Percentiles rank a stretch among this genome's conserved stretches.
These are phyloP conservation scores for Episyrphus balteatus DNA, from an alignment of 1,140 invertebrate genomes.

Conservation along the genomic window DNA sequence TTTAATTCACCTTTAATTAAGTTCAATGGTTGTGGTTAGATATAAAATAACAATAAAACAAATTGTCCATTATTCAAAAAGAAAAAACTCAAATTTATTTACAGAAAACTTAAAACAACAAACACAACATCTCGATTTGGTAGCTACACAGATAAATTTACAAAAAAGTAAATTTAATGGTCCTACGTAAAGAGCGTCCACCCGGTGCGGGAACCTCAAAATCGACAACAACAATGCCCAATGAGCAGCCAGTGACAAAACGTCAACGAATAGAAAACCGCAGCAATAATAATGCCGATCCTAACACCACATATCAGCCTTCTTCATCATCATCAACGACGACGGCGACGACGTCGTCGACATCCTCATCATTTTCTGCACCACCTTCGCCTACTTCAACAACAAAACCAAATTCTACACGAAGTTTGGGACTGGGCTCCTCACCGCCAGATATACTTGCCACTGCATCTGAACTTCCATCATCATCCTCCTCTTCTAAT, in stretches of 20 bases:
- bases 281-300: background rate
- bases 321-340: conserved; percentile 9
- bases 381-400: conserved; percentile 29
- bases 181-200: conserved; percentile 21
- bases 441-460: background rate
- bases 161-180: conserved; percentile 3
- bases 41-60: too few relatives aligned
- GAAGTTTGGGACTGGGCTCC: conserved; percentile 8
- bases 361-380: conserved; percentile 25
- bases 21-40: too few relatives aligned
- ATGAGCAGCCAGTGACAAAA: conserved; percentile 64
- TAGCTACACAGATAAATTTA: background rate
- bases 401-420: conserved; percentile 22
- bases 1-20: too few relatives aligned
- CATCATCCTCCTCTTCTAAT: background rate
- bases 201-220: conserved; percentile 6
- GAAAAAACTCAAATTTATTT: too few relatives aligned
- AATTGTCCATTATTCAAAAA: too few relatives aligned
- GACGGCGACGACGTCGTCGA: conserved; percentile 22
- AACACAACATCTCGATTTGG: background rate
- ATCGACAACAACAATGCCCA: conserved; percentile 39
- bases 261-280: conserved; percentile 49
- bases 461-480: background rate
- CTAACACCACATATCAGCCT: background rate
- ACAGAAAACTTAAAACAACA: too few relatives aligned